Conservation (phyloP, 2,113 vertebrate species). For the Diphyllodes magnificus region DNA sequence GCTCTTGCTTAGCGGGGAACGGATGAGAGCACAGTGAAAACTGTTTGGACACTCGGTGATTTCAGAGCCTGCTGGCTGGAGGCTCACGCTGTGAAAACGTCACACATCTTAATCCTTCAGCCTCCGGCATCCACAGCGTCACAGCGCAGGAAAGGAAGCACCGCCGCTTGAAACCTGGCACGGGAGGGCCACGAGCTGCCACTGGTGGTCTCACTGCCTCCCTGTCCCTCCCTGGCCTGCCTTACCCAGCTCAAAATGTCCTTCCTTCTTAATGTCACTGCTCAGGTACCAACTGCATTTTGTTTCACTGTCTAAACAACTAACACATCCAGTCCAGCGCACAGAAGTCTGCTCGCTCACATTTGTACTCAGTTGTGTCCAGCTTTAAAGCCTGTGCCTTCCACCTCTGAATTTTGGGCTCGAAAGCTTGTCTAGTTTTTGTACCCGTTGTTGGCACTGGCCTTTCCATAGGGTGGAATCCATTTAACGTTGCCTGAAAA, state of each 20-base stretch:
- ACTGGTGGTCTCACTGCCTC: not conserved
- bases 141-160: not conserved
- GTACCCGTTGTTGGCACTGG: not conserved
- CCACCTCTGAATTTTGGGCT: not conserved
- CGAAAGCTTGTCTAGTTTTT: not conserved
- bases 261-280: not conserved
- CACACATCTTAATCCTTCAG: not conserved
- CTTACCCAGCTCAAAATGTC: not conserved
- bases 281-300: not conserved
- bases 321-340: not conserved
- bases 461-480: not conserved
- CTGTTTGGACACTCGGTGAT: slow-evolving; percentile 9
- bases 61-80: not conserved
- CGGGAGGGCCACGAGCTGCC: not conserved
- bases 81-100: not conserved
- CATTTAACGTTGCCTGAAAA: not conserved
- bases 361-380: not conserved
- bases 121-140: not conserved
- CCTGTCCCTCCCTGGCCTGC: not conserved
- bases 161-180: not conserved
- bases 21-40: not conserved
- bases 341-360: not conserved
- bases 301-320: not conserved
- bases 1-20: not conserved
- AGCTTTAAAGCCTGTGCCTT: not conserved